A percentile compares a stretch with the other conserved stretches of the same genome.
Evolutionary conservation across 2,113 vertebrate genomes (phyloP).

Genomic region (Catagonus wagneri): DNA sequence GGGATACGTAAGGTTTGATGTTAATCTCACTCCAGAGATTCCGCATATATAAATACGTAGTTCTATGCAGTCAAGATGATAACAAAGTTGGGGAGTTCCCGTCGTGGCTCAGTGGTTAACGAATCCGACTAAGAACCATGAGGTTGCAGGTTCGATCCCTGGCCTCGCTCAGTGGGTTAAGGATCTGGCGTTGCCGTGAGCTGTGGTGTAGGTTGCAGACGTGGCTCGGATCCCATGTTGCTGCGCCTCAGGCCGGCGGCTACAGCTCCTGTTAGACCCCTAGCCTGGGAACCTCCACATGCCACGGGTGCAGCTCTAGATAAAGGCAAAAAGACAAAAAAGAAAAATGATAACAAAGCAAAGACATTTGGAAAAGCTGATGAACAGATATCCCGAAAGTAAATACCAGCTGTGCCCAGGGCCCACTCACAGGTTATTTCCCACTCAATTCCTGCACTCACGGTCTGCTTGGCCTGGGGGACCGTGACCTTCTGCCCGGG

Average conservation of each 20-base stretch:
- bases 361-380: not conserved
- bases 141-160: too few relatives aligned
- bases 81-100: too few relatives aligned
- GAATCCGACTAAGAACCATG: too few relatives aligned
- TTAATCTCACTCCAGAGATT: not conserved
- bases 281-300: too few relatives aligned
- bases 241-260: too few relatives aligned
- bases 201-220: too few relatives aligned
- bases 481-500: conserved; percentile 71
- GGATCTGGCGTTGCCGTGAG: too few relatives aligned
- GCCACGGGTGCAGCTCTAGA: too few relatives aligned
- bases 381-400: not conserved
- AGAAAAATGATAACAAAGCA: conserved; percentile 6
- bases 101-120: too few relatives aligned
- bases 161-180: too few relatives aligned
- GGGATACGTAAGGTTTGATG: not conserved
- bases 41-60: not conserved
- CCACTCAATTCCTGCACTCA: conserved; percentile 76
- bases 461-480: conserved; percentile 80
- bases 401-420: not conserved
- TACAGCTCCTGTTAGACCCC: too few relatives aligned
- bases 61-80: not conserved
- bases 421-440: not conserved
- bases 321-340: not conserved
- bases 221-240: too few relatives aligned